Evolutionary conservation across 2,888 invertebrate genomes (phyloP).

Genomic region (Tetrapedia diversipes): DNA sequence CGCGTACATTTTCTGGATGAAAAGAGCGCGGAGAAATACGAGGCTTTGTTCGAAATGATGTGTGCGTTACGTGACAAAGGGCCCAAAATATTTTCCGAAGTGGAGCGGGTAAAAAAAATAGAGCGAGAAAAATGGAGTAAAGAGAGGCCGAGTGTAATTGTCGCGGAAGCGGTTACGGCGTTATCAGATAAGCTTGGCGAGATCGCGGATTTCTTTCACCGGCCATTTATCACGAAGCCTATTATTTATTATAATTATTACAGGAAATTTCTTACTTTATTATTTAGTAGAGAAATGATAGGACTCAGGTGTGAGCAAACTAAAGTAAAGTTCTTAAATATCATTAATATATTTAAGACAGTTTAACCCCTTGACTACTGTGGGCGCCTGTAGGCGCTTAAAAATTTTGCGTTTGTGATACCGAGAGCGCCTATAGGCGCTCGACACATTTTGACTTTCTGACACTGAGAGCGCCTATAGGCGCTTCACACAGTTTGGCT

Average conservation of each 20-base stretch:
- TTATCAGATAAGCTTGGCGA: background rate
- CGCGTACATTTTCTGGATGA: slow-evolving; percentile 20
- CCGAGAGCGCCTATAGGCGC: too few relatives aligned
- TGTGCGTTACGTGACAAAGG: slow-evolving; percentile 24
- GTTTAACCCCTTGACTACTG: too few relatives aligned
- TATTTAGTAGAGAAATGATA: too few relatives aligned
- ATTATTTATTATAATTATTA: background rate
- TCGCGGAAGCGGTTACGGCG: background rate
- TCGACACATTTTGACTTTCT: too few relatives aligned
- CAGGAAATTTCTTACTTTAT: too few relatives aligned
- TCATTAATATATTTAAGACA: too few relatives aligned
- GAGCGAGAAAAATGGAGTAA: background rate
- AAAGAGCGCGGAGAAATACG: slow-evolving; percentile 4
- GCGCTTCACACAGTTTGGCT: too few relatives aligned
- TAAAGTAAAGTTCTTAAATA: too few relatives aligned
- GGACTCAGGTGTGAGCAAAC: too few relatives aligned
- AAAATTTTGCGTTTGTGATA: too few relatives aligned
- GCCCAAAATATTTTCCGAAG: slow-evolving; percentile 14
- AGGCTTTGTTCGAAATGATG: slow-evolving; percentile 20
- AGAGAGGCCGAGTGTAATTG: background rate
- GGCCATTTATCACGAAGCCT: background rate
- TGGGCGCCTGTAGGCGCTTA: too few relatives aligned
- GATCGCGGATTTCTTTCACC: background rate
- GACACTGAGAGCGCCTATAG: too few relatives aligned
- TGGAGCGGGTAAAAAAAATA: background rate